Base-by-base conservation (phyloP, 2,888 invertebrate genomes). In the Stegophylla sp. region DNA sequence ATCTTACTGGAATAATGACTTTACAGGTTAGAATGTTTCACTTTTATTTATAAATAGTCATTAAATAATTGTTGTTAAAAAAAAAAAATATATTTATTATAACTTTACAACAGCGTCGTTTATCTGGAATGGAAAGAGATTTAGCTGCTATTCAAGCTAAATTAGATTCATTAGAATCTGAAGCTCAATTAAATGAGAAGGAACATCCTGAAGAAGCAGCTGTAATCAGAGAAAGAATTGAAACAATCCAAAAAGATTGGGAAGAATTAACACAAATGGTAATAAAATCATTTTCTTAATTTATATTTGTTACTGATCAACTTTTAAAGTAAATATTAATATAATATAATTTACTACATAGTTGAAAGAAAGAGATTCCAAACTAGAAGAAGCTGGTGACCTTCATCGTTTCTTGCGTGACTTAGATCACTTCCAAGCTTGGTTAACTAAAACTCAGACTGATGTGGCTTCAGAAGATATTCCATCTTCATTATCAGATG, bases 401-500 rank as follows among this genome's bases (percentile, higher is more conserved):
- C 89, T 99, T 84, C 99, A 99, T 87, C 91, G 98, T 82, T 98
- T 98, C 93, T 89, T 98, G 84, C 93, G 98, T 83, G 98, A 99
- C 87, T 91, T 99, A 85, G 99, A 99, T 88, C 98, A 99, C 89
- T 99, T 99, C 96, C 97, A 98, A 88, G 92, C 96, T 0, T 99
- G 98, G 98, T 90, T 99, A 84, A 96, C 97, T 81, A 96, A 97
- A 88, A 98, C 98, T 0, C 98, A 99, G 89, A 98, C 97, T n/a
- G 97, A 98, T 86, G 97, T 98, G 82, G 97, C 98, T 67, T 96
- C 96, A 4, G 97, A 98, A 88, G 98, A 98, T 86, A 96, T 94
- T 51, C 97, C 97, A 20, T 93, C 93, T 17, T 94, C 94, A 83
- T 88, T 98, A 85, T 92, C 96, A 10, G 99, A 99, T 86, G 99